Evolutionary conservation across 2,888 invertebrate genomes (phyloP).

Genomic region (Idaea dimidiata): DNA sequence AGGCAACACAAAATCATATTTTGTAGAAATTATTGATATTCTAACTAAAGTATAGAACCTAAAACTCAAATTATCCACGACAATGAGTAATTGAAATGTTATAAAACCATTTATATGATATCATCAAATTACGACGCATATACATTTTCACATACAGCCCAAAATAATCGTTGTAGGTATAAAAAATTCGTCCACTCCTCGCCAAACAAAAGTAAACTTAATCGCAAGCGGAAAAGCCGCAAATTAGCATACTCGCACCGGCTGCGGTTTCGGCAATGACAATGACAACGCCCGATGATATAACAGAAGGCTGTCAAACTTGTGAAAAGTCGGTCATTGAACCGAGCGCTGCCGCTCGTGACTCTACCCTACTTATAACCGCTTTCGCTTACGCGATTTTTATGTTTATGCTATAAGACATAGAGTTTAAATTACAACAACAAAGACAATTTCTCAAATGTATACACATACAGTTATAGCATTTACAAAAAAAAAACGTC

Average conservation of each 20-base stretch:
- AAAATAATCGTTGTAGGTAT: neutral
- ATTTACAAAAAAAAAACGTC: slow-evolving; percentile 36
- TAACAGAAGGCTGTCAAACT: slow-evolving; percentile 80
- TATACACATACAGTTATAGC: slow-evolving; percentile 55
- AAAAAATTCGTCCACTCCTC: slow-evolving; percentile 30
- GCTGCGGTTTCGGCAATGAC: slow-evolving; percentile 77
- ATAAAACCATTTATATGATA: neutral
- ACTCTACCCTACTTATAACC: slow-evolving; percentile 50
- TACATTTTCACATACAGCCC: neutral
- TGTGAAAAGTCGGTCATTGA: slow-evolving; percentile 81
- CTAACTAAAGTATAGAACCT: too few relatives aligned
- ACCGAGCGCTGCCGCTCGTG: slow-evolving; percentile 62
- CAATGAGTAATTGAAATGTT: neutral
- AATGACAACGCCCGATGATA: slow-evolving; percentile 79
- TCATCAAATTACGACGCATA: neutral
- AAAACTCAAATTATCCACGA: neutral
- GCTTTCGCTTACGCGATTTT: slow-evolving; percentile 73
- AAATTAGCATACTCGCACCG: slow-evolving; percentile 55
- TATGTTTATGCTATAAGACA: slow-evolving; percentile 51
- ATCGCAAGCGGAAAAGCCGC: slow-evolving; percentile 50
- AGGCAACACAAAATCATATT: too few relatives aligned
- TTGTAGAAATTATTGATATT: too few relatives aligned
- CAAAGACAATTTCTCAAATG: slow-evolving; percentile 31
- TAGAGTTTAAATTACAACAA: slow-evolving; percentile 57
- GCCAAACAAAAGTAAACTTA: slow-evolving; percentile 55